Evolutionary conservation across 2,888 invertebrate species (phyloP).

Genomic region (Leptopilina syphax): DNA sequence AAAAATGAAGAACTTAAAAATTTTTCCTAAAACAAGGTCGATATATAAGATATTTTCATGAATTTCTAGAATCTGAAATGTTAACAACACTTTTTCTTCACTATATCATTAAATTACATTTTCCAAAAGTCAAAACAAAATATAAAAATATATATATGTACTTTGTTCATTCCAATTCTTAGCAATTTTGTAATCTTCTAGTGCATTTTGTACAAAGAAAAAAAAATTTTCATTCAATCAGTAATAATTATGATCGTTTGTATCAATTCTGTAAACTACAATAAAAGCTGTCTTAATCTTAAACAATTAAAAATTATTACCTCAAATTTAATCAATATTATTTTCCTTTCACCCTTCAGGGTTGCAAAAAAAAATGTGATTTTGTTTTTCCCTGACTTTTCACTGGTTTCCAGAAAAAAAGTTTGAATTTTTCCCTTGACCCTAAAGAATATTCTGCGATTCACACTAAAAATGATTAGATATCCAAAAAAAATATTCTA

Average conservation of each 20-base stretch:
- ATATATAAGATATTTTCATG: no score
- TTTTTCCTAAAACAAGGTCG: no score
- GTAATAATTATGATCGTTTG: constrained; percentile 47
- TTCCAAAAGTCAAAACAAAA: constrained; percentile 41
- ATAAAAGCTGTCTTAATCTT: constrained; percentile 57
- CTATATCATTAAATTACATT: not conserved
- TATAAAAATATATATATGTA: constrained; percentile 51
- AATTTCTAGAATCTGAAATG: not conserved
- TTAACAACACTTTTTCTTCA: not conserved
- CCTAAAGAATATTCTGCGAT: no score
- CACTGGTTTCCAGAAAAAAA: no score
- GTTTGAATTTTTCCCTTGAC: no score
- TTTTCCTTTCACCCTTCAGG: not conserved
- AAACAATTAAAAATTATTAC: not conserved
- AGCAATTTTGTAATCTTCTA: constrained; percentile 59
- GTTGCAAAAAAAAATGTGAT: no score
- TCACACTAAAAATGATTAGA: no score
- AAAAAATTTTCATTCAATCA: constrained; percentile 46
- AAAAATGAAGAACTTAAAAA: no score
- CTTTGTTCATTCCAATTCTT: constrained; percentile 68
- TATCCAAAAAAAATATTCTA: no score
- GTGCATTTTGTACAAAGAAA: constrained; percentile 64
- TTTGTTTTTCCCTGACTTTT: no score
- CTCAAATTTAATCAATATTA: not conserved
- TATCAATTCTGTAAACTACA: constrained; percentile 52